Percentiles rank a stretch among this genome's conserved stretches.
phyloP scores from a whole-genome alignment of 64 coral and sea anemone species.

The Dendrophyllia cribrosa region DNA sequence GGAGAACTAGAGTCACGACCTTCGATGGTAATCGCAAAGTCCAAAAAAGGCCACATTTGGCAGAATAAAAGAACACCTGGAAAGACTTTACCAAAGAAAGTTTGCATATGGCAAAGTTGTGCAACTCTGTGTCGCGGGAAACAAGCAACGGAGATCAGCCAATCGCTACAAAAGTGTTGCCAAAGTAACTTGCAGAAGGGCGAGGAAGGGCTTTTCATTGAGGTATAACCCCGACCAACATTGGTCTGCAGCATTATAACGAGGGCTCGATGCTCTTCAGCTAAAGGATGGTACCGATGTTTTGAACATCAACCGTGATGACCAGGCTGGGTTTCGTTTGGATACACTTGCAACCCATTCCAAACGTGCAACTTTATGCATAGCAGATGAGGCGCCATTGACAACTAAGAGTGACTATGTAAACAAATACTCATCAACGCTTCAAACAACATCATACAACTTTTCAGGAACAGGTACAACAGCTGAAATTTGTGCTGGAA shows the following conservation, averaged over 20 bases:
- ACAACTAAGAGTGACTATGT: conserved; percentile 74
- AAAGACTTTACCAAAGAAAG: conserved; percentile 42
- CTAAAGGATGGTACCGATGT: conserved; percentile 40
- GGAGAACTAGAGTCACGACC: conserved; percentile 56
- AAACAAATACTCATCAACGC: conserved; percentile 56
- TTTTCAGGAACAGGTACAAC: conserved; percentile 20
- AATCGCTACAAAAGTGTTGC: conserved; percentile 47
- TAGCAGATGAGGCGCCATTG: not conserved
- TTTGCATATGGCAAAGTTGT: conserved; percentile 63
- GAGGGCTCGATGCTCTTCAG: conserved; percentile 43
- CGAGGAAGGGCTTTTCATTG: conserved; percentile 61
- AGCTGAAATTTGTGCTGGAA: conserved; percentile 44
- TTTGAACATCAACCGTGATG: conserved; percentile 51
- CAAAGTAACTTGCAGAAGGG: conserved; percentile 40
- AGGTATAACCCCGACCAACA: conserved; percentile 59
- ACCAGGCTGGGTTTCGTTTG: conserved; percentile 83
- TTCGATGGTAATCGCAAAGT: conserved; percentile 54
- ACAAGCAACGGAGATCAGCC: conserved; percentile 47
- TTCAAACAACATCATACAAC: conserved; percentile 77
- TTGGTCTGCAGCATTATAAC: conserved; percentile 54
- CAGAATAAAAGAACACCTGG: conserved; percentile 52
- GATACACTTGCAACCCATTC: conserved; percentile 66
- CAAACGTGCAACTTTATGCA: conserved; percentile 48
- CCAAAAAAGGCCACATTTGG: conserved; percentile 56
- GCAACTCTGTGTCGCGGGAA: conserved; percentile 56